Percentiles rank a stretch among this genome's conserved stretches.
Evolutionary conservation across 2,113 vertebrate species (phyloP).

Genomic region (Phyllopteryx taeniolatus): DNA sequence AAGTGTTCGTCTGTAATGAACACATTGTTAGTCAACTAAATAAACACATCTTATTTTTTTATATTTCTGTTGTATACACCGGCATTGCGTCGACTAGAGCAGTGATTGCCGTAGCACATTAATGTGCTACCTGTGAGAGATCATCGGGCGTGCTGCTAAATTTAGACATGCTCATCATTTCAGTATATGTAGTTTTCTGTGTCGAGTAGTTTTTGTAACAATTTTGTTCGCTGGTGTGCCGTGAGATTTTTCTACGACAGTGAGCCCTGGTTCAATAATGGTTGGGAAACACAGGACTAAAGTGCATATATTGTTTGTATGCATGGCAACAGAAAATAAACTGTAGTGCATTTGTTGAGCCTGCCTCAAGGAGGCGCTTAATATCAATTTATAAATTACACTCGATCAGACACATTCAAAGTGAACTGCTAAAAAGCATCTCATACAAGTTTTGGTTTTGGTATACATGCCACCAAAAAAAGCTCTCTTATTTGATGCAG

Average conservation of each 20-base stretch:
- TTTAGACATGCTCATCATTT: no score
- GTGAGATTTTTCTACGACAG: no score
- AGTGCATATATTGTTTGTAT: neutral
- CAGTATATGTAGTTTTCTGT: no score
- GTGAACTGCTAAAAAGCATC: neutral
- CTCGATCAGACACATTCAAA: neutral
- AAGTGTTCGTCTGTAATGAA: slow-evolving; percentile 75
- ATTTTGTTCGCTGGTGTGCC: no score
- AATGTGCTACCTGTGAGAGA: no score
- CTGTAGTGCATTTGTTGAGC: neutral
- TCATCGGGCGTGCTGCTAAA: no score
- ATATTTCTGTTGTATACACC: neutral
- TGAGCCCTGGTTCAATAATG: no score
- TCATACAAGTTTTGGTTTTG: neutral
- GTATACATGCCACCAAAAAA: neutral
- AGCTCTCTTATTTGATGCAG: neutral
- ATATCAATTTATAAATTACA: slow-evolving; percentile 15
- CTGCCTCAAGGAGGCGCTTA: slow-evolving; percentile 39
- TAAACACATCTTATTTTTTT: neutral
- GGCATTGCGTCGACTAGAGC: neutral
- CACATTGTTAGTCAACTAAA: neutral
- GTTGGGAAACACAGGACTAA: no score
- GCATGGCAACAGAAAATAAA: neutral
- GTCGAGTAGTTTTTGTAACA: no score
- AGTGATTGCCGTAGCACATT: no score